Conservation (phyloP, 2,797 vertebrate species). For the Syndactyla subalaris region DNA sequence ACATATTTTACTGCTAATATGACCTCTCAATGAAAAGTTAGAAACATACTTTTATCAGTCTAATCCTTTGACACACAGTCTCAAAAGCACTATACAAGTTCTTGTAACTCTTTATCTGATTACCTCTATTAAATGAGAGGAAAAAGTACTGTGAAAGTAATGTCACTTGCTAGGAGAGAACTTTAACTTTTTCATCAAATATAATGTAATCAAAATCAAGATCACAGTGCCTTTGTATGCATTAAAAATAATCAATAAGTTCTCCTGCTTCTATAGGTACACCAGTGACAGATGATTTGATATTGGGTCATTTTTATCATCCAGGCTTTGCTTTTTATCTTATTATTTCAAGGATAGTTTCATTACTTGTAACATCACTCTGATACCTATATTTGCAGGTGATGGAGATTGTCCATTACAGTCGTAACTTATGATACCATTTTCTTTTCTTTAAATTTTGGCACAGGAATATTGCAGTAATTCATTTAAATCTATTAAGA, state of each 20-base stretch:
- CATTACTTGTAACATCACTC: background rate
- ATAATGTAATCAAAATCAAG: background rate
- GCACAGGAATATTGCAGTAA: background rate
- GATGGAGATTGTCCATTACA: background rate
- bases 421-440: background rate
- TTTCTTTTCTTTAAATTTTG: conserved; percentile 15
- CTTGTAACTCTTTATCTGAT: background rate
- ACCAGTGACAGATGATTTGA: background rate
- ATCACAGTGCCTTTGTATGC: background rate
- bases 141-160: background rate
- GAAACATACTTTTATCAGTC: background rate
- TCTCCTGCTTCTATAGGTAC: background rate
- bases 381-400: background rate
- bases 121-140: background rate
- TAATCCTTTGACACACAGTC: background rate
- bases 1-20: background rate
- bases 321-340: background rate
- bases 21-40: background rate
- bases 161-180: background rate
- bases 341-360: conserved; percentile 9
- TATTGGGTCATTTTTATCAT: background rate
- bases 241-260: background rate
- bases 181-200: background rate
- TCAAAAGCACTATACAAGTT: background rate
- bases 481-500: background rate